Evolutionary conservation across 2,888 invertebrate species (phyloP).

Genomic region (Synanthedon vespiformis): DNA sequence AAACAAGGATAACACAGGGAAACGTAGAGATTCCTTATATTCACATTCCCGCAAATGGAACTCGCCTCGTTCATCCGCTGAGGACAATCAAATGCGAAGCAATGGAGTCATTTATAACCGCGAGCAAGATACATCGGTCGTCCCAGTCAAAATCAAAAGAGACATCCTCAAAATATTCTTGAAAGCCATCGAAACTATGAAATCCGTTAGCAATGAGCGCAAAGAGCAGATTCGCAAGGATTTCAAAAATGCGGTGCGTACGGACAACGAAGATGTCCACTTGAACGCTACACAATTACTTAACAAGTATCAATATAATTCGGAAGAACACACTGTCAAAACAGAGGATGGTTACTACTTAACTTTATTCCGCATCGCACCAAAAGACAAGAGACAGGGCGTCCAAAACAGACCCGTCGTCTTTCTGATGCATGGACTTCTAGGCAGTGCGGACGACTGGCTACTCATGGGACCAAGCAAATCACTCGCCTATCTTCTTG

Average conservation of each 20-base stretch:
- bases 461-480: constrained; percentile 73
- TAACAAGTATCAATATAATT: constrained; percentile 38
- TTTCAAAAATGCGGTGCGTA: constrained; percentile 18
- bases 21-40: neutral
- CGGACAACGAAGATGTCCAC: constrained; percentile 22
- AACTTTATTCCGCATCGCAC: constrained; percentile 49
- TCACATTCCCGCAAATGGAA: constrained; percentile 7
- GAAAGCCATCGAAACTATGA: constrained; percentile 39
- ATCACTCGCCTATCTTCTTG: constrained; percentile 46
- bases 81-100: neutral
- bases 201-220: constrained; percentile 31
- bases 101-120: constrained; percentile 33
- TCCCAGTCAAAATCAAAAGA: constrained; percentile 18
- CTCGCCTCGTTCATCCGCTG: constrained; percentile 1
- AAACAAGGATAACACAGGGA: neutral
- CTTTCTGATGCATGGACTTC: constrained; percentile 73
- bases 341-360: constrained; percentile 58
- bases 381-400: constrained; percentile 23
- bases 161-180: constrained; percentile 40
- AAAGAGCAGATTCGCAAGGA: constrained; percentile 34
- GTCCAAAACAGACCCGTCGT: constrained; percentile 42
- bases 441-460: constrained; percentile 78
- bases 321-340: constrained; percentile 44
- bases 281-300: constrained; percentile 42
- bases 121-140: constrained; percentile 14